Evolutionary conservation across 2,797 vertebrate species (phyloP), one percentile per base, ranked within the genome.

Genomic region (Borostomias antarcticus): DNA sequence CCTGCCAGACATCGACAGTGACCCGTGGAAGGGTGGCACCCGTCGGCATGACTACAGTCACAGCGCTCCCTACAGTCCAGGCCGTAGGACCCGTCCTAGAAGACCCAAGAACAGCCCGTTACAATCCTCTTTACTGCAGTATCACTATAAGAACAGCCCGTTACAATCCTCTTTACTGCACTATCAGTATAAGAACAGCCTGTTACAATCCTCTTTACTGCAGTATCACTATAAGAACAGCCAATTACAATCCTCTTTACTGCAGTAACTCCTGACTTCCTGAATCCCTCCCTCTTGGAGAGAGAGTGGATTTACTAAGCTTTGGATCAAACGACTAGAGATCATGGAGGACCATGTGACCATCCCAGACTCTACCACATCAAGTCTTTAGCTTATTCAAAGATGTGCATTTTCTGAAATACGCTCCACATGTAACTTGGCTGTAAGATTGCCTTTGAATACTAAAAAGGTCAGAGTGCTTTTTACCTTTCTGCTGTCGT

Each of bases 41-140:
- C 96, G 0, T 98, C 95, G 0, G 97, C 96, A 1, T 98, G 95
- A 76, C 95, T 98, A 78, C 97, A 98, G 87, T 99, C 96, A 70
- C 97, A 99, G 58, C 94, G 95, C 70, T 98, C 96, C 1, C 81
- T 91, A 56, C 96, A 99, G 69, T 92, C 93, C 85, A 98, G 83
- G 29, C 97, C 97, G 0, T 96, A 99, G 0, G 93, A 94, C 1
- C 97, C 97, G 0, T 96, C 96, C 97, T 99, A 62, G 70, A 52
- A 65, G 25, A 43, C 47, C 1, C 57, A 5, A 45, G 23, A 47
- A 68, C 3, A 50, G 15, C 0, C 13, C 29, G 13, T 40, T 40
- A 5, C n/a, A n/a, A n/a, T n/a, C n/a, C n/a, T n/a, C n/a, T n/a
- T n/a, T n/a, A n/a, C n/a, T n/a, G n/a, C n/a, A n/a, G n/a, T n/a